A percentile compares a stretch with the other conserved stretches of the same genome.
Evolutionary conservation across 2,797 vertebrate genomes (phyloP).

Genomic region (Pipistrellus pygmaeus): DNA sequence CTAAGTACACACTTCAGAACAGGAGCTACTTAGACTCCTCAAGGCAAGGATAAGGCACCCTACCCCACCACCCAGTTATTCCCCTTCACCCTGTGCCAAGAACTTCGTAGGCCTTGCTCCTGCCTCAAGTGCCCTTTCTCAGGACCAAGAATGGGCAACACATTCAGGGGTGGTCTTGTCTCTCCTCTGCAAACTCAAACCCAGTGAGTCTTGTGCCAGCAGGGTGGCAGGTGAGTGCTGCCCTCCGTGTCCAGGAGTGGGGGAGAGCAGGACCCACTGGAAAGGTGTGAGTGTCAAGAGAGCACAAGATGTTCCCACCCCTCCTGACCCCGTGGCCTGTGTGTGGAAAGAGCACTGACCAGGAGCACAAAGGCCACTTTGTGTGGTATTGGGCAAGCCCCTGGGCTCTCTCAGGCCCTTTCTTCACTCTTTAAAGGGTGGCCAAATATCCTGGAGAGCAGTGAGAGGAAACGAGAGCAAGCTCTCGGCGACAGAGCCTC

Average conservation of each 20-base stretch:
- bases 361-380: background rate
- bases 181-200: background rate
- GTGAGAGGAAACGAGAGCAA: background rate
- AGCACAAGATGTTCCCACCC: background rate
- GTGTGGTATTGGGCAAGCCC: background rate
- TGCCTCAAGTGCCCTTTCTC: background rate
- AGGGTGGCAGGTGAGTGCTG: background rate
- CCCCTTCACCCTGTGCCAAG: background rate
- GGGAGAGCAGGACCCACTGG: background rate
- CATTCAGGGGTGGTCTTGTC: background rate
- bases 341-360: background rate
- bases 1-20: background rate
- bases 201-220: background rate
- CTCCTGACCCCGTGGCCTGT: too few relatives aligned
- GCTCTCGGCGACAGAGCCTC: background rate
- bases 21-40: background rate
- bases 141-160: rapidly evolving
- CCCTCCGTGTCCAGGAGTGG: background rate
- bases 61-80: rapidly evolving
- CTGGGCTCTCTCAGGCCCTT: background rate
- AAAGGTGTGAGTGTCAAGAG: background rate
- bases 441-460: background rate
- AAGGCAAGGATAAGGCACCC: background rate
- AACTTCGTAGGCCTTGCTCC: background rate
- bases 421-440: background rate